Evolutionary conservation across 2,797 vertebrate genomes (phyloP).

Genomic region (Enteromius unitaeniatus): DNA sequence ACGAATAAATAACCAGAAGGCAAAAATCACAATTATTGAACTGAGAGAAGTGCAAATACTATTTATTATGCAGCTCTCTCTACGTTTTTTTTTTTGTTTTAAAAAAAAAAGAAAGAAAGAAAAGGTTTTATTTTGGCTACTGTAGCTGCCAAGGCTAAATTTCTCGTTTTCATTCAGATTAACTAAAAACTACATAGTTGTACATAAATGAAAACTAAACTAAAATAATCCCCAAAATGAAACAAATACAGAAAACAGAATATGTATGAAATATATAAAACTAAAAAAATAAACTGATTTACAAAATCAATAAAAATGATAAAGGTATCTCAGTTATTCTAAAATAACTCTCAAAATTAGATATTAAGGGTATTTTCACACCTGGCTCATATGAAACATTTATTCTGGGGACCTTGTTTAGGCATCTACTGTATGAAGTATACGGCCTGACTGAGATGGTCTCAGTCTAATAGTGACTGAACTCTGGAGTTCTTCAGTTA

Average conservation of each 20-base stretch:
- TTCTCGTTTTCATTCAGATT: not conserved
- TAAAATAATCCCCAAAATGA: not conserved
- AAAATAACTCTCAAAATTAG: not conserved
- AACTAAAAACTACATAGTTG: not conserved
- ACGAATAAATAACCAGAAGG: not conserved
- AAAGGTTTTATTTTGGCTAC: not conserved
- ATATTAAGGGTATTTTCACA: not conserved
- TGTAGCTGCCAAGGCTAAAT: not conserved
- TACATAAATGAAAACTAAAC: not conserved
- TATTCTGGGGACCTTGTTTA: not conserved
- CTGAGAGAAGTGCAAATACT: not conserved
- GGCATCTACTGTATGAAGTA: not conserved
- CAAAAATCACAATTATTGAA: not conserved
- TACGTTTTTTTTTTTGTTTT: too few relatives aligned
- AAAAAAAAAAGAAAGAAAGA: too few relatives aligned
- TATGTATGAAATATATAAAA: not conserved
- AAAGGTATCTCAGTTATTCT: not conserved
- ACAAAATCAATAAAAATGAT: not conserved
- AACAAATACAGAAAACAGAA: not conserved
- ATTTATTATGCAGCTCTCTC: not conserved
- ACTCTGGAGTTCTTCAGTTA: too few relatives aligned
- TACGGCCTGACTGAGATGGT: not conserved
- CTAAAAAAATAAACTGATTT: not conserved
- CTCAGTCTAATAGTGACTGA: too few relatives aligned
- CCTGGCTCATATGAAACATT: not conserved